A percentile compares a stretch with the other conserved stretches of the same genome.
Evolutionary conservation across 2,888 invertebrate species (phyloP).

Genomic region (Tigriopus californicus): DNA sequence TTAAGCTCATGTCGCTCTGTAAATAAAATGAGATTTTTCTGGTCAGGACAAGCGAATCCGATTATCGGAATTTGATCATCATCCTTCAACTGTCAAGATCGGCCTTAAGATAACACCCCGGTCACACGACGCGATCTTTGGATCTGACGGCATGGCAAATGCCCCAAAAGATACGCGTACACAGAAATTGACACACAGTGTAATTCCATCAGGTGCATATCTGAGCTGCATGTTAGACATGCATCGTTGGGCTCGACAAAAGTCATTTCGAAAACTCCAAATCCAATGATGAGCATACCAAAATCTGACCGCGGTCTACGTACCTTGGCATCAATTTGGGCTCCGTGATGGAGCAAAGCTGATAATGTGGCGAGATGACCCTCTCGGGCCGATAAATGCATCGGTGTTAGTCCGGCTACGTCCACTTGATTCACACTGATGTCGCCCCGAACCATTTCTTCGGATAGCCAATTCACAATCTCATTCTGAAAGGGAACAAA

Average conservation of each 20-base stretch:
- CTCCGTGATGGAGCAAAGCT: conserved; percentile 10
- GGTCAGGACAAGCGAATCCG: too few relatives aligned
- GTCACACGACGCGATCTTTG: too few relatives aligned
- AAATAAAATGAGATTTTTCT: conserved; percentile 7
- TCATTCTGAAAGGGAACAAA: background rate
- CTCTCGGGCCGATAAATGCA: conserved; percentile 6
- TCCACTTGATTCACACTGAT: conserved; percentile 9
- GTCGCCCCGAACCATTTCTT: conserved; percentile 2
- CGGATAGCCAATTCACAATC: conserved; percentile 9
- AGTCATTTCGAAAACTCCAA: background rate
- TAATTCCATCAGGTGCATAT: too few relatives aligned
- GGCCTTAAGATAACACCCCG: too few relatives aligned
- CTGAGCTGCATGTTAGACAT: too few relatives aligned
- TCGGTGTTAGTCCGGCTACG: conserved; percentile 1
- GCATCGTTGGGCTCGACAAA: background rate
- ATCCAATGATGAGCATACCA: too few relatives aligned
- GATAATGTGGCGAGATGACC: conserved; percentile 11
- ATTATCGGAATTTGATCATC: too few relatives aligned
- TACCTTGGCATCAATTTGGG: conserved; percentile 19
- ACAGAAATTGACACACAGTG: too few relatives aligned
- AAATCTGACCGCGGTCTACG: background rate
- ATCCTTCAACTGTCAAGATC: too few relatives aligned
- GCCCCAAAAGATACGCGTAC: too few relatives aligned
- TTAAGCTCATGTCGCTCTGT: conserved; percentile 24
- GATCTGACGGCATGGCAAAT: too few relatives aligned